Conservation (phyloP, 2,888 invertebrate species). For the Trissolcus japonicus region DNA sequence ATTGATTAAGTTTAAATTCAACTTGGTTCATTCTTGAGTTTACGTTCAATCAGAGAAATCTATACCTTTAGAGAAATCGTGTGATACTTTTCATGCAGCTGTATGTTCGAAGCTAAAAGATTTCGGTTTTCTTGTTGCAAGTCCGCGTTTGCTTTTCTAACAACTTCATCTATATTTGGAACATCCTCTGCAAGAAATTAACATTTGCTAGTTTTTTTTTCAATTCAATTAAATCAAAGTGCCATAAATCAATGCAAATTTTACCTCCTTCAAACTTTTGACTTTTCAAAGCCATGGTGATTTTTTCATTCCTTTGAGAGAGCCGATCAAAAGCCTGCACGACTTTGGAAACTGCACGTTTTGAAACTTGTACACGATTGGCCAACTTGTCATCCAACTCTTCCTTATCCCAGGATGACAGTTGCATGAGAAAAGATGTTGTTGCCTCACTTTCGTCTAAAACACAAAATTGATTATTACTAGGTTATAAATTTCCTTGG, state of each 20-base stretch:
- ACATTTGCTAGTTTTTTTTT: neutral
- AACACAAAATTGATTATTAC: conserved; percentile 61
- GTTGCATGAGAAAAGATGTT: conserved; percentile 94
- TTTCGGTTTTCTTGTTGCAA: conserved; percentile 93
- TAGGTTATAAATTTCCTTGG: neutral
- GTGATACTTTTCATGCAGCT: conserved; percentile 94
- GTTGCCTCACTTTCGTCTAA: conserved; percentile 96
- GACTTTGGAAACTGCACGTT: conserved; percentile 96
- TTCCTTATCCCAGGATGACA: conserved; percentile 98
- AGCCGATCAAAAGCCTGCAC: conserved; percentile 97
- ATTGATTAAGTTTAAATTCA: conserved; percentile 1
- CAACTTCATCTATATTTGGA: conserved; percentile 87
- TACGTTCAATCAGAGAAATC: neutral
- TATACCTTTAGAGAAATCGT: conserved; percentile 88
- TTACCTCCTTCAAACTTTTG: conserved; percentile 83
- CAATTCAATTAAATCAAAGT: neutral
- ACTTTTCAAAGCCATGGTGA: conserved; percentile 91
- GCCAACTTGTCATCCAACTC: conserved; percentile 97
- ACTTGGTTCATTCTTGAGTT: neutral
- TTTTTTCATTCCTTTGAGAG: conserved; percentile 96
- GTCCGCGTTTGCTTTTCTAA: conserved; percentile 90
- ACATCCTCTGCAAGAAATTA: conserved; percentile 78
- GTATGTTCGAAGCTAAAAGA: conserved; percentile 92
- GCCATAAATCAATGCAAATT: neutral
- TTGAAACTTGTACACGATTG: conserved; percentile 96